Percentiles rank a stretch among this genome's conserved stretches.
Evolutionary conservation across 2,113 vertebrate species (phyloP).

Genomic region (Thermophis baileyi): DNA sequence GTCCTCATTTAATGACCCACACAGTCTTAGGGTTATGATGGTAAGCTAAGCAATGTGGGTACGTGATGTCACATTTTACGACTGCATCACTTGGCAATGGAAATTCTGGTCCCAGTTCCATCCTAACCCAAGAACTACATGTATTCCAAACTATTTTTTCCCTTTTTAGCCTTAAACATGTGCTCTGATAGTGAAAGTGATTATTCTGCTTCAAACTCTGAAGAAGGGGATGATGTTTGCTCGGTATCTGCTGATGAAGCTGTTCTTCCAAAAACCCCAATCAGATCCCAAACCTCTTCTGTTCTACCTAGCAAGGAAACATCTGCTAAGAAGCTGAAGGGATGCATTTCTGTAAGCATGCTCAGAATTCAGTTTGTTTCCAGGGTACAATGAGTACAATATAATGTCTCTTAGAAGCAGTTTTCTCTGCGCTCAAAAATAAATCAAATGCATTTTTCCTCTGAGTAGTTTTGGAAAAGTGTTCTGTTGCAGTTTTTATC

Average conservation of each 20-base stretch:
- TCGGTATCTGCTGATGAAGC: constrained; percentile 25
- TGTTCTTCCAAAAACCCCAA: constrained; percentile 56
- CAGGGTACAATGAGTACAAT: not conserved
- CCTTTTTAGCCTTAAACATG: constrained; percentile 68
- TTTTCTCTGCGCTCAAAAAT: not conserved
- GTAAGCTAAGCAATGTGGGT: not conserved
- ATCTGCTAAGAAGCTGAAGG: constrained; percentile 73
- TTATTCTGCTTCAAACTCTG: constrained; percentile 83
- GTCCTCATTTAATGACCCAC: not conserved
- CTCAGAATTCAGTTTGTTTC: not conserved
- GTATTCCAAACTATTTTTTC: constrained; percentile 18
- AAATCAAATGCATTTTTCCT: not conserved
- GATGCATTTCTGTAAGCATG: constrained; percentile 63
- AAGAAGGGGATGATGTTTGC: constrained; percentile 64
- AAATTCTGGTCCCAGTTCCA: not conserved
- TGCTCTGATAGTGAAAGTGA: constrained; percentile 86
- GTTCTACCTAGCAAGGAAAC: constrained; percentile 66
- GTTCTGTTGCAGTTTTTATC: not conserved
- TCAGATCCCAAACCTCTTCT: constrained; percentile 59
- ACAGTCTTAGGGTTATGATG: not conserved
- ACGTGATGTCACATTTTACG: not conserved
- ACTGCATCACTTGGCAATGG: not conserved
- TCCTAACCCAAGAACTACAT: not conserved
- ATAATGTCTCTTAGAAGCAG: not conserved
- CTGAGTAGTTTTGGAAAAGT: not conserved